phyloP scores from a whole-genome alignment of 2,797 vertebrate genomes.

The Uromys caudimaculatus region DNA sequence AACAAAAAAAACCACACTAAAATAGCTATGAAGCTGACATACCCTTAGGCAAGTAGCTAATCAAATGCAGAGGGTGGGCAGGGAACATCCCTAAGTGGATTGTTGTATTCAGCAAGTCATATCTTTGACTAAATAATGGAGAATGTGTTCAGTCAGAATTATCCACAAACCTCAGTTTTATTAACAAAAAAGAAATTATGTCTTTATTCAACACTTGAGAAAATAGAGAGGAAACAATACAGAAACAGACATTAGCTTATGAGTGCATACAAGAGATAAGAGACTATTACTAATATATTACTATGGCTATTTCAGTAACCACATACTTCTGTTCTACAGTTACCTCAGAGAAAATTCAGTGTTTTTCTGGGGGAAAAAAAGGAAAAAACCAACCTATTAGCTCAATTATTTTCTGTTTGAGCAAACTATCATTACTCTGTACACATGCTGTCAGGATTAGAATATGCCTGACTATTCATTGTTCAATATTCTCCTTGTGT shows the following conservation, averaged over 20 bases:
- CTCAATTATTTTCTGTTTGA: not conserved
- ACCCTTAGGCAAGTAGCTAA: slow-evolving; percentile 32
- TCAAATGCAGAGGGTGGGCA: slow-evolving; percentile 53
- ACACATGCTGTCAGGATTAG: not conserved
- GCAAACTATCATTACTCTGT: not conserved
- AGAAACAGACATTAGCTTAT: not conserved
- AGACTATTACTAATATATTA: not conserved
- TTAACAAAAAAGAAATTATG: not conserved
- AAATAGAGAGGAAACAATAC: not conserved
- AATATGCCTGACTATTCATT: not conserved
- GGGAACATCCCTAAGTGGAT: slow-evolving; percentile 47
- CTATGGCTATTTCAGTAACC: not conserved
- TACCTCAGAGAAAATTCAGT: not conserved
- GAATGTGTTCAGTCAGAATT: slow-evolving; percentile 66
- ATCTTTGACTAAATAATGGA: slow-evolving; percentile 75
- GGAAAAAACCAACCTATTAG: not conserved
- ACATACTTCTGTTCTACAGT: not conserved
- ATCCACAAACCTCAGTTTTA: slow-evolving; percentile 38
- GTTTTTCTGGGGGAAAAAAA: not conserved
- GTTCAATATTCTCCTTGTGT: not conserved
- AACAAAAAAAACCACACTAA: not conserved
- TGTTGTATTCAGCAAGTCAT: slow-evolving; percentile 52
- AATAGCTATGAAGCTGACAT: not conserved
- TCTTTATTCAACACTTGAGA: not conserved
- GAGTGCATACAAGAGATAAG: not conserved